Percentiles rank a stretch among this genome's conserved stretches.
Conservation (phyloP, 2,113 vertebrate species). For the Neotragus pygmaeus region DNA sequence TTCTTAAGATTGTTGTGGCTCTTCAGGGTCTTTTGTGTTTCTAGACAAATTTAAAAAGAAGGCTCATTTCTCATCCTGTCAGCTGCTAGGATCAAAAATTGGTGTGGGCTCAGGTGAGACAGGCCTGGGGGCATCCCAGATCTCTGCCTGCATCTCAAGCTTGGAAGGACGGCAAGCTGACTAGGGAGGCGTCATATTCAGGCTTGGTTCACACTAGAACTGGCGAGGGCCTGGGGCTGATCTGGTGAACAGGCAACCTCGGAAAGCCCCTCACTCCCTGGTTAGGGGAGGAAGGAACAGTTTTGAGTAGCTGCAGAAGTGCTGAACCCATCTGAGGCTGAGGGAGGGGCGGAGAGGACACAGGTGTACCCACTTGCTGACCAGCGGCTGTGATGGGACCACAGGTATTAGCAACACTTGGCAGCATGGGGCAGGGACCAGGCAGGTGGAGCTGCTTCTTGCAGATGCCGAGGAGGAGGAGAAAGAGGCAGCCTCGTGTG, state of each 20-base stretch:
- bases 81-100: not conserved
- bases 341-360: fast-evolving
- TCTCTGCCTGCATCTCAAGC: not conserved
- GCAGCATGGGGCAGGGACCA: fast-evolving
- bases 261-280: not conserved
- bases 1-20: not conserved
- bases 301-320: not conserved
- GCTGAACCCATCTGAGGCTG: not conserved
- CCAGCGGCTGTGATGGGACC: not conserved
- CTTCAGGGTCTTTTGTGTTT: not conserved
- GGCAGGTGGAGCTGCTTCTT: not conserved
- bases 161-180: not conserved
- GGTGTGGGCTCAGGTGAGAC: not conserved
- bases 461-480: not conserved
- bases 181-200: not conserved
- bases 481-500: not conserved
- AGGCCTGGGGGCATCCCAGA: not conserved
- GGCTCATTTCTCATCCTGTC: not conserved
- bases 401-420: too few species aligned
- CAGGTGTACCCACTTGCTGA: not conserved
- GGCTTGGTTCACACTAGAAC: not conserved
- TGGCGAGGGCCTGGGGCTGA: not conserved
- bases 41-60: not conserved
- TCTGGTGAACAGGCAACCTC: not conserved
- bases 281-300: not conserved